Evolutionary conservation across 2,888 invertebrate species (phyloP).

Genomic region (Dusona sp.): DNA sequence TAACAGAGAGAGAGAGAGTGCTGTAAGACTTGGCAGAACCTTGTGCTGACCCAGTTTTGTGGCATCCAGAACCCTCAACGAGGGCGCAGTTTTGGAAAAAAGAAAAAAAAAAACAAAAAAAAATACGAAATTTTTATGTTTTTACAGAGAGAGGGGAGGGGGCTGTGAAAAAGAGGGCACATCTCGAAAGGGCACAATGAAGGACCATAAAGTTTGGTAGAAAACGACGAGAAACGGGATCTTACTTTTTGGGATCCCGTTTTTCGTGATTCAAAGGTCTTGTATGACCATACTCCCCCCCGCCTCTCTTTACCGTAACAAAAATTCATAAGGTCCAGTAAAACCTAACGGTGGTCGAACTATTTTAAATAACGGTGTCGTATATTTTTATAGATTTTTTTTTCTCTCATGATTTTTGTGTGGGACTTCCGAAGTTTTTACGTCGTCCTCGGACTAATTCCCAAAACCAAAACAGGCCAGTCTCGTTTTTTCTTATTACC

Average conservation of each 20-base stretch:
- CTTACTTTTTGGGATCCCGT: constrained; percentile 79
- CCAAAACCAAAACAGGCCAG: constrained; percentile 81
- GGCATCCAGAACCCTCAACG: constrained; percentile 38
- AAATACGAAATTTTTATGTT: constrained; percentile 65
- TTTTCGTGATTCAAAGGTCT: constrained; percentile 74
- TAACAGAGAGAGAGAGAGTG: neutral
- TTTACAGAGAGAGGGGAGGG: constrained; percentile 41
- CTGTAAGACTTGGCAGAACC: constrained; percentile 44
- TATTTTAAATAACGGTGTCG: constrained; percentile 82
- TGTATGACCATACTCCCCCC: constrained; percentile 9
- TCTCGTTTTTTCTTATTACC: constrained; percentile 73
- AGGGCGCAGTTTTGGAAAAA: constrained; percentile 19
- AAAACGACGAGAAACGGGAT: constrained; percentile 79
- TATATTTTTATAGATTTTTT: constrained; percentile 81
- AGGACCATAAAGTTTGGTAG: constrained; percentile 61
- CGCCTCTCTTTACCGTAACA: neutral
- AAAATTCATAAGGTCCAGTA: constrained; percentile 43
- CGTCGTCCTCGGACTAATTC: constrained; percentile 77
- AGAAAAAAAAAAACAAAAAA: constrained; percentile 69
- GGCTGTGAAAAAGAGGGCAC: constrained; percentile 57
- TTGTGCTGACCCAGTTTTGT: constrained; percentile 65
- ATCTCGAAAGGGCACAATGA: constrained; percentile 44
- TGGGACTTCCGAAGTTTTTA: constrained; percentile 69
- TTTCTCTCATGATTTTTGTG: constrained; percentile 38
- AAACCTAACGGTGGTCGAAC: constrained; percentile 77